Conservation (phyloP, 1,140 invertebrate species). For the Arctopsyche grandis region DNA sequence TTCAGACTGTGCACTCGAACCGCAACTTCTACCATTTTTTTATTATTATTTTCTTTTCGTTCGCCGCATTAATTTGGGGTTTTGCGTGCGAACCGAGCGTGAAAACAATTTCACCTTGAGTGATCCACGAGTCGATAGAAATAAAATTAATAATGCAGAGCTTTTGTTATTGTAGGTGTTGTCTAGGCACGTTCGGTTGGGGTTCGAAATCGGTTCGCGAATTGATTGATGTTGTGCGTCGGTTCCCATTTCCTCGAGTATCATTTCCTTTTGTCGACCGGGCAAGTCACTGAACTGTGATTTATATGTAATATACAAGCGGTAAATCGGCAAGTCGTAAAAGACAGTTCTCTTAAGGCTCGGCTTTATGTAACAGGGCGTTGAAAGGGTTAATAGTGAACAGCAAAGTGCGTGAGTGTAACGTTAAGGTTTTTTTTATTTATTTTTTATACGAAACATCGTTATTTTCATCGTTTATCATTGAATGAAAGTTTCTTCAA, state of each 20-base stretch:
- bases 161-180: background rate
- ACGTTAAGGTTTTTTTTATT: too few relatives aligned
- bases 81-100: constrained; percentile 28
- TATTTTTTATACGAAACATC: too few relatives aligned
- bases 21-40: constrained; percentile 9
- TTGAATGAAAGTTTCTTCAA: too few relatives aligned
- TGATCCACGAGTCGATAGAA: background rate
- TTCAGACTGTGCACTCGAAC: background rate
- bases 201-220: background rate
- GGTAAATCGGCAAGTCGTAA: too few relatives aligned
- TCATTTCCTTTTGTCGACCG: background rate
- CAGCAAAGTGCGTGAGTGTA: too few relatives aligned
- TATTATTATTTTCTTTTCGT: constrained; percentile 6
- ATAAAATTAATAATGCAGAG: constrained; percentile 1
- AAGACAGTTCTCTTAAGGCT: too few relatives aligned
- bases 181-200: background rate
- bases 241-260: constrained; percentile 18
- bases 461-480: too few relatives aligned
- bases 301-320: background rate
- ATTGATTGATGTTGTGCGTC: constrained; percentile 8
- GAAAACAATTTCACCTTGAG: constrained; percentile 27
- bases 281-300: background rate
- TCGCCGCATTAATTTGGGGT: constrained; percentile 16
- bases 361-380: background rate
- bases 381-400: too few relatives aligned